Base-by-base conservation (phyloP, 1,140 invertebrate species). In the Drosophila pachea region DNA sequence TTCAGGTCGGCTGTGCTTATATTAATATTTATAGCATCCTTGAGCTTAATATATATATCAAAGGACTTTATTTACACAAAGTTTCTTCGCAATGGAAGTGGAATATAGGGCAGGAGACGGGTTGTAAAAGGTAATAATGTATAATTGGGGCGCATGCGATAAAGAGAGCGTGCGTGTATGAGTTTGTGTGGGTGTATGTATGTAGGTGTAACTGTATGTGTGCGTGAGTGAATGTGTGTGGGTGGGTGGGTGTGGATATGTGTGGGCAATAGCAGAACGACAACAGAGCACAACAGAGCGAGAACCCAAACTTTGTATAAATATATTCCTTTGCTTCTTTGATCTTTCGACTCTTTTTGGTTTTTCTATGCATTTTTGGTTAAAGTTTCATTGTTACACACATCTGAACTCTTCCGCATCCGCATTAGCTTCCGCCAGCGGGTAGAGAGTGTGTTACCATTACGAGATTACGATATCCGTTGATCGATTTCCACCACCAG, bases 51-150 rank as follows among this genome's bases (percentile, higher is more conserved):
- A 16, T 40, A 45, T 58, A 53, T 74, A 45, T 59, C 74, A 88
- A 88, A 88, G 87, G 87, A 88, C 78, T 88, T 88, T 88, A 88
- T 88, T 88, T 88, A 88, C 87, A 88, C 87, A 88, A 88, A 88
- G 87, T 86, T 86, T 82, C 70, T 84, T 69, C 67, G 67, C 63
- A 67, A 53, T 54, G 55, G 59, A 45, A 76, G 52, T 63, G 54
- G 60, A 64, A 14, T 60, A 45, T 33, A 38, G 58, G 55, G 54
- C 31, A 59, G 52, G 11, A 66, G 33, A 48, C 22, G 22, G 22
- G 22, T 22, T 22, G 22, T 22, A 22, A 22, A 22, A 22, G 22
- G 22, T 1, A 22, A 22, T 22, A 22, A 22, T 22, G 22, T 22
- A 22, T 22, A 22, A 22, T 3, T 22, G 22, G 22, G 22, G 22